Base-by-base conservation (phyloP, 2,888 invertebrate species). In the Ophioninae sp. region DNA sequence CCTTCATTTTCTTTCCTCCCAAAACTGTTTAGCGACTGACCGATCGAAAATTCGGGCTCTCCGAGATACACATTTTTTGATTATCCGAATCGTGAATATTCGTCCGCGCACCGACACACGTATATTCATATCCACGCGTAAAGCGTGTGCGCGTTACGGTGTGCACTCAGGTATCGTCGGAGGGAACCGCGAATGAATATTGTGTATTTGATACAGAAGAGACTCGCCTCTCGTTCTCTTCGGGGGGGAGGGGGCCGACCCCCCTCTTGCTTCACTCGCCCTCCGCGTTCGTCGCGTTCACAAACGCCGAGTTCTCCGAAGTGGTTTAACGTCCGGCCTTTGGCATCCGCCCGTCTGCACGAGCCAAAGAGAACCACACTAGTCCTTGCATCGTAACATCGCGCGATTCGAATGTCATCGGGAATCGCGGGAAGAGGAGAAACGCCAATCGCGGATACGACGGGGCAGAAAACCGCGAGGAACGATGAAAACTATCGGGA, bases 281-380 rank as follows among this genome's bases (percentile, higher is more conserved):
- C 61, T 80, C 85, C 82, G 74, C 82, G 76, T 82, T 82, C 81
- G 85, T 82, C 81, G 85, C 84, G 82, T 85, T 85, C 77, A 74
- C 79, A 79, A 85, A 83, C 70, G 69, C 50, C 81, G 86, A 88
- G 85, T 89, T 88, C 89, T 85, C 84, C 88, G 85, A 89, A 88
- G 88, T 87, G 88, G 84, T 87, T 88, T 85, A 81, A 88, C 85
- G 87, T 85, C 86, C 87, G 87, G 86, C 83, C 87, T 86, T 85
- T 85, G 86, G 85, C 85, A 85, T 86, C 83, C 85, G 85, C 82
- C 85, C 80, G 84, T 84, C 87, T 81, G 84, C 50, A 50, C 50
- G 50, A 50, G 81, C 80, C 78, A 30, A 82, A 80, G 83, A 80
- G 82, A 68, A 3, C 30, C 30, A 30, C 79, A 81, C 70, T 73